Conservation (phyloP, 2,797 vertebrate genomes). For the Molossus alvarezi region DNA sequence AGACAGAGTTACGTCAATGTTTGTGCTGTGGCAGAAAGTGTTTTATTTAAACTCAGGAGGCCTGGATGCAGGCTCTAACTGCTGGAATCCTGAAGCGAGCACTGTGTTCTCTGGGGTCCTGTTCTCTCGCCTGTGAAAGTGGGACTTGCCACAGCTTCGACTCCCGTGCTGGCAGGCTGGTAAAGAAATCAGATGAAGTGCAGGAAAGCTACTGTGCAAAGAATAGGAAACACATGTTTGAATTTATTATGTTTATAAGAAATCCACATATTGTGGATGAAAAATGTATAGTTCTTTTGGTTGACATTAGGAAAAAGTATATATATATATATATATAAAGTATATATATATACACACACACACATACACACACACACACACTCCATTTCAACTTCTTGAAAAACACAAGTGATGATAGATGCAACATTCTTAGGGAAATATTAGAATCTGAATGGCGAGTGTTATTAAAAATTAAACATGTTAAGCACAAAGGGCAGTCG, state of each 20-base stretch:
- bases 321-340: neutral
- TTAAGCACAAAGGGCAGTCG: neutral
- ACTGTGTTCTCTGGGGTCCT: neutral
- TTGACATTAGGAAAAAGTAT: neutral
- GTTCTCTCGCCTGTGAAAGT: slow-evolving; percentile 31
- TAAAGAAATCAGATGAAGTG: slow-evolving; percentile 29
- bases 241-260: slow-evolving; percentile 50
- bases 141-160: neutral
- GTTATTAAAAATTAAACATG: neutral
- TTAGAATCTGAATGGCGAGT: neutral
- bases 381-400: neutral
- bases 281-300: slow-evolving; percentile 24
- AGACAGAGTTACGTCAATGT: neutral
- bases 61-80: neutral
- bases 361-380: no score
- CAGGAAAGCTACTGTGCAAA: neutral
- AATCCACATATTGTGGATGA: neutral
- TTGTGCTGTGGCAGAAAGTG: neutral
- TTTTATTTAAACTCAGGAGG: slow-evolving; percentile 1
- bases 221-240: slow-evolving; percentile 33
- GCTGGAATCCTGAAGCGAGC: neutral
- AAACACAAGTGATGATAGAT: neutral
- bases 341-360: no score
- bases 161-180: neutral
- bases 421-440: neutral